phyloP scores from a whole-genome alignment of 2,113 vertebrate genomes.

The Pachycephala philippinensis region DNA sequence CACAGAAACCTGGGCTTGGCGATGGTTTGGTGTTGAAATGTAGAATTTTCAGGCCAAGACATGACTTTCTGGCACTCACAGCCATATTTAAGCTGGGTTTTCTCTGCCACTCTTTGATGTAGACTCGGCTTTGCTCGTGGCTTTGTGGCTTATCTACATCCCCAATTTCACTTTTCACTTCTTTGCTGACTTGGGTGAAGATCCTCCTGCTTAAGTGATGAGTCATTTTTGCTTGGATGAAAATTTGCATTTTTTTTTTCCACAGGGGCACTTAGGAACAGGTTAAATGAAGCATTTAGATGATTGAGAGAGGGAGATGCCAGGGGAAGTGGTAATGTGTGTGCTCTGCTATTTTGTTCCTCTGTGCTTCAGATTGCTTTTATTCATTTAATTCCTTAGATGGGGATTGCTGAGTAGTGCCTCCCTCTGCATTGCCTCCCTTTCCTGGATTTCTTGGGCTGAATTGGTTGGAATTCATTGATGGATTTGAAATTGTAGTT shows the following conservation, averaged over 20 bases:
- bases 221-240: conserved; percentile 1
- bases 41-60: not conserved
- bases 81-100: not conserved
- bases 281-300: conserved; percentile 20
- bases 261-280: not conserved
- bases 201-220: conserved; percentile 3
- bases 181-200: conserved; percentile 24
- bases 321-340: not conserved
- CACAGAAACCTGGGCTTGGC: not conserved
- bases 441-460: not conserved
- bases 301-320: not conserved
- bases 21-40: not conserved
- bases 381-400: not conserved
- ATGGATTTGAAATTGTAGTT: not conserved
- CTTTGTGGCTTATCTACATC: not conserved
- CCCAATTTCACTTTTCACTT: not conserved
- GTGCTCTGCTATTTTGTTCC: not conserved
- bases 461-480: not conserved
- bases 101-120: not conserved
- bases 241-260: not conserved
- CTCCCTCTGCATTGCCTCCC: not conserved
- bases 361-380: not conserved
- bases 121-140: not conserved
- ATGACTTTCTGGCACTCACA: not conserved
- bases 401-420: not conserved